Evolutionary conservation across 2,113 vertebrate genomes (phyloP).

Genomic region (Pangasianodon gigas): DNA sequence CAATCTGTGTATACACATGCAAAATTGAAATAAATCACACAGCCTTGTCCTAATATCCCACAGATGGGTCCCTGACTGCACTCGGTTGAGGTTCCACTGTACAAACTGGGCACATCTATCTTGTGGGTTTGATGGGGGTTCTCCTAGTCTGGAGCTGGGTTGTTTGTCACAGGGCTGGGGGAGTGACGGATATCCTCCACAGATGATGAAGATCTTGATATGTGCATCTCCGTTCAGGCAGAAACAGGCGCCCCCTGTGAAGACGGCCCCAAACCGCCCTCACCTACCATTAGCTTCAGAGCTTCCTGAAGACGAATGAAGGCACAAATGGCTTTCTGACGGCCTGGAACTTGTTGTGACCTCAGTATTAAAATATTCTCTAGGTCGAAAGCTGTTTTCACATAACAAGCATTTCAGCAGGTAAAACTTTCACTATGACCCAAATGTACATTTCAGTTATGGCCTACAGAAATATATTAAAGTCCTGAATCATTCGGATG

Average conservation of each 20-base stretch:
- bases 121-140: constrained; percentile 41
- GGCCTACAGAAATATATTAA: background rate
- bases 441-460: background rate
- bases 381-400: no score
- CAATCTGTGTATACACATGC: constrained; percentile 49
- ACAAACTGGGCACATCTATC: constrained; percentile 47
- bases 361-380: background rate
- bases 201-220: constrained; percentile 51
- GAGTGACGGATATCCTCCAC: constrained; percentile 50
- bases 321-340: constrained; percentile 46
- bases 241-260: constrained; percentile 41
- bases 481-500: background rate
- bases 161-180: constrained; percentile 23
- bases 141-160: constrained; percentile 20
- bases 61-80: constrained; percentile 53
- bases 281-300: background rate
- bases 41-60: constrained; percentile 26
- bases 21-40: constrained; percentile 56
- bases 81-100: background rate
- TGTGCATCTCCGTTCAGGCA: constrained; percentile 49
- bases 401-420: background rate
- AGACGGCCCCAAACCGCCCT: constrained; percentile 7
- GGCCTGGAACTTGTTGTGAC: constrained; percentile 1
- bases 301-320: background rate
- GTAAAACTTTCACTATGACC: background rate